These are phyloP conservation scores for Ichneumoninae sp. DNA, from an alignment of 2,888 invertebrate genomes.

Conservation along the genomic window DNA sequence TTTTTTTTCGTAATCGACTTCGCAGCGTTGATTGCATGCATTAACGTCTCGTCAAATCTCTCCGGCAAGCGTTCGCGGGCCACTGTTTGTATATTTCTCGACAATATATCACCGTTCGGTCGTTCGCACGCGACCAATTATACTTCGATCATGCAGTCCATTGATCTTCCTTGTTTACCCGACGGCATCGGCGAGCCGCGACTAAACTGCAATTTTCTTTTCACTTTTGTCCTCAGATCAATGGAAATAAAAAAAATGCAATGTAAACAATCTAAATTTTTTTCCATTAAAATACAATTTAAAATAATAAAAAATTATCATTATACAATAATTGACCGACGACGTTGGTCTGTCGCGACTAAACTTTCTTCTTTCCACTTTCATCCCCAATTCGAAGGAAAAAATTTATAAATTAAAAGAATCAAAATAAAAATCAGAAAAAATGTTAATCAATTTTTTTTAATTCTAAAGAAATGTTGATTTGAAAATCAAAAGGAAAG, in stretches of 20 bases:
- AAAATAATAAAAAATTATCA: background rate
- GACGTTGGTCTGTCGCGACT: no score
- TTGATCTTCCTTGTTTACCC: slow-evolving; percentile 19
- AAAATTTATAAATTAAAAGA: background rate
- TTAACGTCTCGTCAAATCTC: background rate
- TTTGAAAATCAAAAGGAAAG: no score
- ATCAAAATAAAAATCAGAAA: background rate
- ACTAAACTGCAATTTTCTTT: slow-evolving; percentile 29
- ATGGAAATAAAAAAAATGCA: background rate
- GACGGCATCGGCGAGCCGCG: background rate
- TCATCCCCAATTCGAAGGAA: background rate
- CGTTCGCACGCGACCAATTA: slow-evolving; percentile 35
- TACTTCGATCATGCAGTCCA: slow-evolving; percentile 21
- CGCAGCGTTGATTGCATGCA: background rate
- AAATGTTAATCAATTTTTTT: no score
- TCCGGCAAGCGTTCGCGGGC: background rate
- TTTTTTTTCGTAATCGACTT: background rate
- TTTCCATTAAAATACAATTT: no score
- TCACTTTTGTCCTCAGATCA: background rate
- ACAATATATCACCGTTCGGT: slow-evolving; percentile 2
- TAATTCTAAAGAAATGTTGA: no score
- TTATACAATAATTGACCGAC: no score
- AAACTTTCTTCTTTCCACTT: no score
- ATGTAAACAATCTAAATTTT: no score
- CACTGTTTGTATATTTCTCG: background rate